A percentile compares a stretch with the other conserved stretches of the same genome.
Evolutionary conservation across 2,797 vertebrate genomes (phyloP).

Genomic region (Rhabdophis nuchalis): DNA sequence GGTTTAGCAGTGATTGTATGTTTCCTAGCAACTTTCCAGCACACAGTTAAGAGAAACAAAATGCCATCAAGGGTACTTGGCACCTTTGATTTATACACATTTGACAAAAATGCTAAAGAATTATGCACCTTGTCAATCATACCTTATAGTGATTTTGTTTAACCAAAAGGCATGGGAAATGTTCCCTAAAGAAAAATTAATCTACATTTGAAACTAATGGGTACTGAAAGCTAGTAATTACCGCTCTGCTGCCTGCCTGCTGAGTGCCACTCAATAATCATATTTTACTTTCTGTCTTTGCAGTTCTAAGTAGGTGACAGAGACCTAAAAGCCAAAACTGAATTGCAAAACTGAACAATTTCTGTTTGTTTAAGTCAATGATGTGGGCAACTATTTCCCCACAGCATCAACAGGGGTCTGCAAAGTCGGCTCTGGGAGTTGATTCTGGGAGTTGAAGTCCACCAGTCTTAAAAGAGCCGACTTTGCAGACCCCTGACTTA

Average conservation of each 20-base stretch:
- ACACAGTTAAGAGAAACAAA: constrained; percentile 5
- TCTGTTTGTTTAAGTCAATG: background rate
- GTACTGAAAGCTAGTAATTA: constrained; percentile 31
- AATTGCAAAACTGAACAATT: background rate
- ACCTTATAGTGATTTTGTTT: background rate
- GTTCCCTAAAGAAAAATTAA: constrained; percentile 10
- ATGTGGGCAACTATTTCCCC: background rate
- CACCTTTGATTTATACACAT: background rate
- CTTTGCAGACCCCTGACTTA: too few species aligned
- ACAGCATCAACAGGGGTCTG: too few species aligned
- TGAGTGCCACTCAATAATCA: background rate
- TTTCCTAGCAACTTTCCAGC: constrained; percentile 6
- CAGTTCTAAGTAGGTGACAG: background rate
- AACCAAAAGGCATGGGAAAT: constrained; percentile 17
- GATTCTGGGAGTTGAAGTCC: too few species aligned
- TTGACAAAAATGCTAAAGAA: constrained; percentile 31
- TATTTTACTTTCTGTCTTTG: background rate
- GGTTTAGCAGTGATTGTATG: constrained; percentile 30
- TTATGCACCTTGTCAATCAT: constrained; percentile 10
- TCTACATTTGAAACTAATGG: constrained; percentile 24
- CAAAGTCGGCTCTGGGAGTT: too few species aligned
- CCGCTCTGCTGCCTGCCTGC: background rate
- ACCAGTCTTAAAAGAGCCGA: too few species aligned
- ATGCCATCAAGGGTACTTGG: constrained; percentile 8
- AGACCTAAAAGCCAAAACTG: background rate